Percentiles rank a stretch among this genome's conserved stretches.
Evolutionary conservation across 92 coral and sea anemone genomes (phyloP).

Genomic region (Zoanthus sociatus): DNA sequence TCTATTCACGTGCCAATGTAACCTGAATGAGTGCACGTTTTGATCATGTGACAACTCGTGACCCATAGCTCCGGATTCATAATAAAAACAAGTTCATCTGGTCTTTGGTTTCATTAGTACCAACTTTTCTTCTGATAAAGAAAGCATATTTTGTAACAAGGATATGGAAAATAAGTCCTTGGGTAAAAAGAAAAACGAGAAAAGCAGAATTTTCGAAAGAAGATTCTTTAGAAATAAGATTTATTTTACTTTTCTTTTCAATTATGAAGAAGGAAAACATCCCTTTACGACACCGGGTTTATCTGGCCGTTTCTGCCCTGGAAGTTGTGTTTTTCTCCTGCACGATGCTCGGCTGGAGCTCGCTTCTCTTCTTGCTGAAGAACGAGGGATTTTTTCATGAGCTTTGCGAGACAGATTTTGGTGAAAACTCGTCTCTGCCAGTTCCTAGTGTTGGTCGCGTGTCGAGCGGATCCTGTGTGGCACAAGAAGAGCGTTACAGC

Average conservation of each 20-base stretch:
- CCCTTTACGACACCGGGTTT: conserved; percentile 45
- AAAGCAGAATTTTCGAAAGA: conserved; percentile 23
- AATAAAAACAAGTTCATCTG: background rate
- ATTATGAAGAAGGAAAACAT: conserved; percentile 28
- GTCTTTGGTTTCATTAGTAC: background rate
- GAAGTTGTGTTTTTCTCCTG: conserved; percentile 56
- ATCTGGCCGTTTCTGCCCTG: conserved; percentile 44
- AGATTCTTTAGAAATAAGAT: conserved; percentile 9
- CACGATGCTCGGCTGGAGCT: conserved; percentile 66
- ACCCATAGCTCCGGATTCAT: background rate
- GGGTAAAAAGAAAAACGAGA: background rate
- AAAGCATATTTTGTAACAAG: background rate
- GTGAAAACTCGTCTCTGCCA: background rate
- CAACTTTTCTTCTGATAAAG: background rate
- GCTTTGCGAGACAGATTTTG: conserved; percentile 33
- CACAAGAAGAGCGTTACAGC: conserved; percentile 63
- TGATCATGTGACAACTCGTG: background rate
- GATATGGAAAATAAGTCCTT: conserved; percentile 41
- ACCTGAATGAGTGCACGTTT: background rate
- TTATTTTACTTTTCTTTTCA: background rate
- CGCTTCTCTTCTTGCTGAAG: conserved; percentile 56
- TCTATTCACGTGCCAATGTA: conserved; percentile 22
- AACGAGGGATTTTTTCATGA: conserved; percentile 56
- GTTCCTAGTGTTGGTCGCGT: background rate
- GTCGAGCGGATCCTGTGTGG: conserved; percentile 35